Base-by-base conservation (phyloP, 2,888 invertebrate species). In the Cepaea hortensis region DNA sequence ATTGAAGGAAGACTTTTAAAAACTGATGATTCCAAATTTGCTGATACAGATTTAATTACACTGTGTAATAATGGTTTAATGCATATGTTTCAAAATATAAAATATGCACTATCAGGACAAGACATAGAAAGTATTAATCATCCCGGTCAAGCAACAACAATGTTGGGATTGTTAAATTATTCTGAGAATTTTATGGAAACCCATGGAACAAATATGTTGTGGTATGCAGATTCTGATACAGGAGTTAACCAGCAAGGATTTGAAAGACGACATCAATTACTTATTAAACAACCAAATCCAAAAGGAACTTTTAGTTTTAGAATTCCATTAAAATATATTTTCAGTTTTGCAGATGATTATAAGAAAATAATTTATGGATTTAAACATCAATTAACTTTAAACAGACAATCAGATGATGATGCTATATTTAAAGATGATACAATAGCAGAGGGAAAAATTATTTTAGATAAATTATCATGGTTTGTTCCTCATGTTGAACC, bases 281-380 rank as follows among this genome's bases (percentile, higher is more conserved):
- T 76, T 6, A 76, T 76, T 46, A 15, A 5, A 18, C 3, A 50
- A 15, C 55, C 65, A 46, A 13, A n/a, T 20, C 68, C 65, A 35
- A 82, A 82, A 48, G 70, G 81, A 11, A 9, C 50, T 13, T 82
- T 82, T 70, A 70, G 81, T 23, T 65, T 35, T 18, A 20, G 48
- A 70, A 48, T 82, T 72, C 81, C 81, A 48, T 72, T 82, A 72
- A 82, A 82, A 82, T 70, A 82, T 72, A 70, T 70, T 11, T 82
- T 82, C 48, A 70, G 81, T 5, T 82, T 82, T 72, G 23, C 50
- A 18, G 81, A 70, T 35, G 81, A 82, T 70, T 82, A 82, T 72
- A n/a, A 82, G 35, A 82, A 82, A 70, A 35, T 82, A 1, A 65
- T 82, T 18, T 82, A 48, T 35, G 81, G 81, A 11, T 82, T 82